These are phyloP conservation scores for Cryptoprocta ferox DNA, from an alignment of 2,797 vertebrate genomes.

Conservation along the genomic window DNA sequence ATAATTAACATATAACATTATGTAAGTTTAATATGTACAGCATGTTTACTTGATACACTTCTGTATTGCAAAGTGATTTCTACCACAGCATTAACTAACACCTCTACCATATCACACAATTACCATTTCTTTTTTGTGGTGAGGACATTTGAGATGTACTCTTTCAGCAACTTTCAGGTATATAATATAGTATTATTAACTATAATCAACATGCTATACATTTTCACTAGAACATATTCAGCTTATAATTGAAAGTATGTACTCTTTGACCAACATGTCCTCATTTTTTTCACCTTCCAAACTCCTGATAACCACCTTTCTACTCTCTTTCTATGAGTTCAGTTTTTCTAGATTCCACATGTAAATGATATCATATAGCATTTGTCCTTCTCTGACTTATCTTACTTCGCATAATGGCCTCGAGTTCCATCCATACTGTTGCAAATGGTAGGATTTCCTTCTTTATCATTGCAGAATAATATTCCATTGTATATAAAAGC, in stretches of 20 bases:
- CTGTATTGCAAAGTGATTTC: background rate
- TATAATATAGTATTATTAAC: background rate
- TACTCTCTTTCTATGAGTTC: background rate
- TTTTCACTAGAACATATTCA: background rate
- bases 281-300: background rate
- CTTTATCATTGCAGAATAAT: background rate
- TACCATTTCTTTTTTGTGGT: background rate
- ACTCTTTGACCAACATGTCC: background rate
- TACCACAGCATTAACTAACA: background rate
- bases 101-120: background rate
- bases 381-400: background rate
- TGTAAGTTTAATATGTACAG: background rate
- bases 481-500: background rate
- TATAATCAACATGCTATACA: background rate
- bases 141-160: background rate
- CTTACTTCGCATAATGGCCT: background rate
- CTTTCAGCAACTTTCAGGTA: background rate
- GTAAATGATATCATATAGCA: background rate
- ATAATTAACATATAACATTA: background rate
- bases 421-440: background rate
- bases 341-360: background rate
- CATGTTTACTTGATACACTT: background rate
- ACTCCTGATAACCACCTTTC: too few relatives aligned
- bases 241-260: background rate
- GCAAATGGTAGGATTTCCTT: background rate